Conservation (phyloP, 2,797 vertebrate genomes). For the Danio tinwini region DNA sequence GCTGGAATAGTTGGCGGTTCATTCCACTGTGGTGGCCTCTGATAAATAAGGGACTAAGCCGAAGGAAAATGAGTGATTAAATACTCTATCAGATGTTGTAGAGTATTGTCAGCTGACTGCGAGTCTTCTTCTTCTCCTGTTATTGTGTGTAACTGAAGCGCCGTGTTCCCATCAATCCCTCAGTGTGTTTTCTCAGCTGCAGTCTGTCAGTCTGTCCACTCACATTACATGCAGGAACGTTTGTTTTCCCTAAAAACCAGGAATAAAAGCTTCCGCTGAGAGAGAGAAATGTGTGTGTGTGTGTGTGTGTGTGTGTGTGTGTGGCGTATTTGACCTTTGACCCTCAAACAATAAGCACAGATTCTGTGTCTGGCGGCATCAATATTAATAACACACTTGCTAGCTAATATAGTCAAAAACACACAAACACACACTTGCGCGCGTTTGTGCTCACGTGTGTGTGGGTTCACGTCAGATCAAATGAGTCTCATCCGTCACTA, state of each 20-base stretch:
- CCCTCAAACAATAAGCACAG: background rate
- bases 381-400: background rate
- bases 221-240: constrained; percentile 46
- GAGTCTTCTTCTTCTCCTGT: background rate
- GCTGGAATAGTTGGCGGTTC: no score
- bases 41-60: no score
- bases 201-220: constrained; percentile 51
- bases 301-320: background rate
- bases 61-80: no score
- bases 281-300: background rate
- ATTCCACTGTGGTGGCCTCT: no score
- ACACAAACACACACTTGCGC: background rate
- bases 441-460: no score
- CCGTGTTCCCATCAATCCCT: background rate
- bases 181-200: constrained; percentile 54
- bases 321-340: background rate
- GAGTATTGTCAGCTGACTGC: no score
- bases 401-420: background rate
- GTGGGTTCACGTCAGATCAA: background rate
- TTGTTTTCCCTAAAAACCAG: constrained; percentile 56
- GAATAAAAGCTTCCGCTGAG: constrained; percentile 57
- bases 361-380: background rate
- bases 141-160: background rate
- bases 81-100: no score
- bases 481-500: background rate